Evolutionary conservation across 2,888 invertebrate species (phyloP), one percentile per base, ranked within the genome.

Genomic region (Parnassius mnemosyne): DNA sequence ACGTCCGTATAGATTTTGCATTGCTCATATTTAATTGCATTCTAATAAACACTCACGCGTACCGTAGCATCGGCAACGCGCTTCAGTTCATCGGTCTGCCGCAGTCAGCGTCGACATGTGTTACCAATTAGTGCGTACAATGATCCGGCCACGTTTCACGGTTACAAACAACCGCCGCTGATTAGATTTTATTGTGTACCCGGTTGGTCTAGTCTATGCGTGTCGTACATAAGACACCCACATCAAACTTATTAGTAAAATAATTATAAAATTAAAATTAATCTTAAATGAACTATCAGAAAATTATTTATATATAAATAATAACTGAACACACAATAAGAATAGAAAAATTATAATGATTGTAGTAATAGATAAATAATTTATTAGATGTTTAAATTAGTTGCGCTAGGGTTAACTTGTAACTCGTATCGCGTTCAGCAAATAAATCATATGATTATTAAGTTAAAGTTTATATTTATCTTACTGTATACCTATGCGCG

Each of bases 151-250:
- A 71, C 71, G 71, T 69, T 76, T 73, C 73, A 76, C 75, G 75
- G 74, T 72, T 73, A 75, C 74, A 79, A 80, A 80, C 81, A 78
- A 77, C 73, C 71, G 75, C 69, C 72, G 79, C 84, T 89, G 87
- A 89, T 89, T 88, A 86, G 72, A 73, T 85, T 89, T 89, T 87
- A 89, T 90, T 89, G 84, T 87, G 81, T 80, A 76, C 80, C 74
- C 78, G 76, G 81, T 81, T 84, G 83, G 80, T 84, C 83, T 83
- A 82, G 76, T 9, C 9, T 9, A 47, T 53, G 9, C 49, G 13
- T 42, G 49, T 41, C 51, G 11, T 25, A 25, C 12, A 50, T 9
- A 9, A 7, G 49, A 49, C n/a, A 49, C 49, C 9, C 9, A n/a
- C 13, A 9, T 47, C 3, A 47, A n/a, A 1, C n/a, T 47, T 34